Evolutionary conservation across 2,113 vertebrate species (phyloP).

Genomic region (Peromyscus maniculatus): DNA sequence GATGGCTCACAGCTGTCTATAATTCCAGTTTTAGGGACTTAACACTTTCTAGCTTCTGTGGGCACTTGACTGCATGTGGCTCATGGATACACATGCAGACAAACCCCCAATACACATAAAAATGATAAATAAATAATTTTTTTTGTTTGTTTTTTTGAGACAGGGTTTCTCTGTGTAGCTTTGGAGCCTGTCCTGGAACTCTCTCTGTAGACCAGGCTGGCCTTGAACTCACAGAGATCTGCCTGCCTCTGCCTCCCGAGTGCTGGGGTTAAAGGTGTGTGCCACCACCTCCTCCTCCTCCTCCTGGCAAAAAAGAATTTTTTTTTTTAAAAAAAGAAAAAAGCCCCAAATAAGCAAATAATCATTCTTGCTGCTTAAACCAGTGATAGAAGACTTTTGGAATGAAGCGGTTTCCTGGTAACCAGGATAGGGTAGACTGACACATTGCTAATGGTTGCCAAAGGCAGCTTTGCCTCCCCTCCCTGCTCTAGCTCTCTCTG

Average conservation of each 20-base stretch:
- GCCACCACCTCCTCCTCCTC: too few species aligned
- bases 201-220: too few species aligned
- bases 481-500: not conserved
- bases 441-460: conserved; percentile 25
- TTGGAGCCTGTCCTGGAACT: too few species aligned
- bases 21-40: not conserved
- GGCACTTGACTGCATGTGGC: not conserved
- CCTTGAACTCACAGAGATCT: too few species aligned
- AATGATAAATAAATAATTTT: not conserved
- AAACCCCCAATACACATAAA: not conserved
- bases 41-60: not conserved
- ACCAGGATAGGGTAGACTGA: not conserved
- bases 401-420: not conserved
- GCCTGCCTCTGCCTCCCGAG: too few species aligned
- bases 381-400: not conserved
- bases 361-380: not conserved
- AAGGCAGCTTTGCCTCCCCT: not conserved
- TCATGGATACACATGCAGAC: not conserved
- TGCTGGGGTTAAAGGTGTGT: too few species aligned
- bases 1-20: not conserved
- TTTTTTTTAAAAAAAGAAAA: not conserved
- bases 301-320: not conserved
- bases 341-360: not conserved
- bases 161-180: too few species aligned
- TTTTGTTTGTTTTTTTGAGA: too few species aligned